Evolutionary conservation across 2,797 vertebrate genomes (phyloP).

Genomic region (Apodemus agrarius): DNA sequence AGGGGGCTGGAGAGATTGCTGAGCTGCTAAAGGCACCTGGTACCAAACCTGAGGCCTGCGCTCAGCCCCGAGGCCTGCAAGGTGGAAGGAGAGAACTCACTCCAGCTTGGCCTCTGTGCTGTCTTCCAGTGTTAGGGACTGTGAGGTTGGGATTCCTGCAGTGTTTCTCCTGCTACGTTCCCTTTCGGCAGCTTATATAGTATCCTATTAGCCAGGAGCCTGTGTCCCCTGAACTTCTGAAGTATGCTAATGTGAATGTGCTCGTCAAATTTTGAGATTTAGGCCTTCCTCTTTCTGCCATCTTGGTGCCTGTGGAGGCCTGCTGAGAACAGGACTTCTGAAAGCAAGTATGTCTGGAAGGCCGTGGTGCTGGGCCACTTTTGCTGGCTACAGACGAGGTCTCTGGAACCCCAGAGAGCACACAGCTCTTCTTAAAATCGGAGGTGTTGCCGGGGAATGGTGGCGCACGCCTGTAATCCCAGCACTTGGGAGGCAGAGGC

Average conservation of each 20-base stretch:
- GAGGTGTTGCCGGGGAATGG: no score
- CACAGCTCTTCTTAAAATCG: no score
- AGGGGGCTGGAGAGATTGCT: background rate
- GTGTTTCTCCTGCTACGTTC: background rate
- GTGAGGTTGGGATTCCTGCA: background rate
- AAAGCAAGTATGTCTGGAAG: no score
- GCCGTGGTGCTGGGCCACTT: no score
- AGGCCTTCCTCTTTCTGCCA: background rate
- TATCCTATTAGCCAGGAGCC: background rate
- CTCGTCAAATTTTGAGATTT: slow-evolving; percentile 30
- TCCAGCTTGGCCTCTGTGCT: background rate
- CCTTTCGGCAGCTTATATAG: background rate
- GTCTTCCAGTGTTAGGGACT: background rate
- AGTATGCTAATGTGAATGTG: background rate
- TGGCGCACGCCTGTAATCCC: no score
- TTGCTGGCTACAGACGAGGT: no score
- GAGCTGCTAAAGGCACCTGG: background rate
- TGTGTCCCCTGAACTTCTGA: background rate
- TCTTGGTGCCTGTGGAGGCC: no score
- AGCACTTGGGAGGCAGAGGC: no score
- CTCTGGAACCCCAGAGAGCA: no score
- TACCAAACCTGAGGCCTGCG: background rate
- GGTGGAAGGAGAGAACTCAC: background rate
- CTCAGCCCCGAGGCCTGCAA: background rate
- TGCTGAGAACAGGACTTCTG: no score